These are phyloP conservation scores for Neoarius graeffei DNA, from an alignment of 2,113 vertebrate genomes.

Conservation along the genomic window DNA sequence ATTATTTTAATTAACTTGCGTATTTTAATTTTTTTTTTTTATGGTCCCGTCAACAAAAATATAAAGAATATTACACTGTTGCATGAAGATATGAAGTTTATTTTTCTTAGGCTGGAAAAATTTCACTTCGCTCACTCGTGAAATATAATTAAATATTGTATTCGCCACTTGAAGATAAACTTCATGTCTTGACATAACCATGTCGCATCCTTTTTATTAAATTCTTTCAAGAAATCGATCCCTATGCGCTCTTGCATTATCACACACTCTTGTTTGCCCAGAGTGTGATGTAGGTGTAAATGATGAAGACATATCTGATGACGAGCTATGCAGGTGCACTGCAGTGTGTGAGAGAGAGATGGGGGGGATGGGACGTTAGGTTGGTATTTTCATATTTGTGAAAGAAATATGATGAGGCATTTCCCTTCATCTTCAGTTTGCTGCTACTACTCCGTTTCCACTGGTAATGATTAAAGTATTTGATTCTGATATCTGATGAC, in stretches of 20 bases:
- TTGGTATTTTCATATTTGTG: conserved; percentile 11
- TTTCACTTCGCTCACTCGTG: too few relatives aligned
- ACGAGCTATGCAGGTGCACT: conserved; percentile 43
- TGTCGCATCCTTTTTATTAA: background rate
- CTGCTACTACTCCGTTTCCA: background rate
- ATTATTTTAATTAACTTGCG: too few relatives aligned
- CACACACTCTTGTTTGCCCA: background rate
- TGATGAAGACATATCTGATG: conserved; percentile 44
- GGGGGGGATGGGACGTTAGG: background rate
- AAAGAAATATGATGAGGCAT: conserved; percentile 12
- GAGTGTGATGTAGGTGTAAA: conserved; percentile 20
- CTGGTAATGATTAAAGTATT: background rate
- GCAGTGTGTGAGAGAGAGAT: conserved; percentile 18
- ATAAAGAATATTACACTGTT: too few relatives aligned
- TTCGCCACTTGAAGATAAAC: too few relatives aligned
- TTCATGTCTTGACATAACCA: too few relatives aligned
- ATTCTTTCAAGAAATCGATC: background rate
- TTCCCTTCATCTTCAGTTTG: conserved; percentile 3
- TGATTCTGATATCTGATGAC: background rate
- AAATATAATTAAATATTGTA: too few relatives aligned
- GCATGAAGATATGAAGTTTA: too few relatives aligned
- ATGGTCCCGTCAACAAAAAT: too few relatives aligned
- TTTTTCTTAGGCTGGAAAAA: too few relatives aligned
- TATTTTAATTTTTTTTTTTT: too few relatives aligned
- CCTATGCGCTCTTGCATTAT: too few relatives aligned